Evolutionary conservation across 2,888 invertebrate species (phyloP).

Genomic region (Norana najaformis): DNA sequence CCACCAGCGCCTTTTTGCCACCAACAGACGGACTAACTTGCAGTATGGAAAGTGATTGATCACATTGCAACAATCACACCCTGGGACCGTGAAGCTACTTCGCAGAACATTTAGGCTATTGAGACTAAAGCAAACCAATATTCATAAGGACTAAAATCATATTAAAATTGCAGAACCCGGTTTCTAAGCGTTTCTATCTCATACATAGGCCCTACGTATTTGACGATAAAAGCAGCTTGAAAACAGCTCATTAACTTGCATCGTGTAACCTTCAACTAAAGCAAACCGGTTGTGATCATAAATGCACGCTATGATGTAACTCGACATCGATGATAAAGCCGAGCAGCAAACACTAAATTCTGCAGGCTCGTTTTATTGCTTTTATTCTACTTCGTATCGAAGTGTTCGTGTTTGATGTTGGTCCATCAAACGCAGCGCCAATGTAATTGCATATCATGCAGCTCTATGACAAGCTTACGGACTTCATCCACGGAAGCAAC

Average conservation of each 20-base stretch:
- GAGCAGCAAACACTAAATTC: neutral
- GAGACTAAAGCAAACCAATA: too few species aligned
- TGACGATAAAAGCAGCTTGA: too few species aligned
- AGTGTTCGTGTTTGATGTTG: neutral
- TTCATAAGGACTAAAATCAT: neutral
- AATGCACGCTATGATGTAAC: neutral
- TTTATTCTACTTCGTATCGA: neutral
- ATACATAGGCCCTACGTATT: neutral
- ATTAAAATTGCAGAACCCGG: neutral
- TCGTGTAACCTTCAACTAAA: neutral
- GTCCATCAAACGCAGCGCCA: neutral
- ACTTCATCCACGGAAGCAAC: neutral
- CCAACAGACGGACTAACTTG: neutral
- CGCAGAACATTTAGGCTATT: neutral
- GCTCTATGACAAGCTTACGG: neutral
- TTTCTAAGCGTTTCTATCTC: neutral
- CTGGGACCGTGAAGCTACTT: neutral
- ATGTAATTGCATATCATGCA: neutral
- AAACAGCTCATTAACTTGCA: neutral
- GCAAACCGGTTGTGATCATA: neutral
- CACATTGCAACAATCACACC: neutral
- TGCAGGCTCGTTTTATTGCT: neutral
- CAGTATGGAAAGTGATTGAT: neutral
- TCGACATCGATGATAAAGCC: neutral
- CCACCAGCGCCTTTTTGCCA: neutral